phyloP scores from a whole-genome alignment of 2,113 vertebrate genomes.

The Castor canadensis region DNA sequence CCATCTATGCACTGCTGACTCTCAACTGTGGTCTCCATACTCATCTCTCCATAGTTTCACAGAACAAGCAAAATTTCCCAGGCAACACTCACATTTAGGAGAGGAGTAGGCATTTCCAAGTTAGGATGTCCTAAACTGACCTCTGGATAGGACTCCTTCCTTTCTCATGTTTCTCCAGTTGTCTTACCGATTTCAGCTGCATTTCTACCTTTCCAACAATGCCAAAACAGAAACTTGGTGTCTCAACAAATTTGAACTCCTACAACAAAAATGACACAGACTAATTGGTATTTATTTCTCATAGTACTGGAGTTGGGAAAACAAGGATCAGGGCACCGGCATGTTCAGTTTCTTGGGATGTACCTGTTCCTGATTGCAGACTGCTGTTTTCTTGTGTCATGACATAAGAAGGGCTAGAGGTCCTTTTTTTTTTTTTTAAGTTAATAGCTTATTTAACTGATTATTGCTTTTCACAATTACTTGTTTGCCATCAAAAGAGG shows the following conservation, averaged over 20 bases:
- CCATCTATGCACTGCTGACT: background rate
- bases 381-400: background rate
- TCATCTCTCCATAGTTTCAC: background rate
- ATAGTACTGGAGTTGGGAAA: background rate
- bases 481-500: too few relatives aligned
- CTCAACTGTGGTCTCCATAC: background rate
- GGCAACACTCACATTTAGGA: background rate
- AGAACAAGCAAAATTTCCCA: background rate
- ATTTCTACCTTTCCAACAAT: background rate
- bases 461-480: too few relatives aligned
- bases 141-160: background rate
- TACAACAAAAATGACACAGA: background rate
- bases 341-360: too few relatives aligned
- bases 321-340: too few relatives aligned
- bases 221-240: background rate
- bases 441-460: too few relatives aligned
- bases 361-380: fast-evolving
- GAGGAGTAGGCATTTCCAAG: background rate
- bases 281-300: background rate
- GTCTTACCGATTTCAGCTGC: background rate
- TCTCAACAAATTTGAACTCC: background rate
- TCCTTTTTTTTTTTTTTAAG: too few relatives aligned
- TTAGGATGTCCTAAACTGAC: background rate
- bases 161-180: background rate
- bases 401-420: background rate